phyloP scores from a whole-genome alignment of 2,113 vertebrate species.

The Ariopsis seemanni region DNA sequence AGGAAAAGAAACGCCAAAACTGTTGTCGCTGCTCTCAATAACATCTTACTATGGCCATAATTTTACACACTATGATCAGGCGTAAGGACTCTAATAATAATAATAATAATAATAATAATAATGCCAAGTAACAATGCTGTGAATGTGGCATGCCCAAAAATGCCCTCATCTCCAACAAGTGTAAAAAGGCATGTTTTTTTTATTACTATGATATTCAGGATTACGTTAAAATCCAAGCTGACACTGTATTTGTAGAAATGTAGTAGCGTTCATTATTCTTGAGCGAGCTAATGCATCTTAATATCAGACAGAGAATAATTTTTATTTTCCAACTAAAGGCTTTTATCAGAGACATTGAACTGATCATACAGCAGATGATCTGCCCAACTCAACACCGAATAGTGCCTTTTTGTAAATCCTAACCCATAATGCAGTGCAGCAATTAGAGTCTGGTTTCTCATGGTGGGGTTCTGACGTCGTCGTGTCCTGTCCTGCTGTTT shows the following conservation, averaged over 20 bases:
- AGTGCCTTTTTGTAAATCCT: neutral
- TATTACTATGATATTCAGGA: neutral
- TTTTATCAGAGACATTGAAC: slow-evolving; percentile 8
- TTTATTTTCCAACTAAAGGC: slow-evolving; percentile 8
- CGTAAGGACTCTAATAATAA: neutral
- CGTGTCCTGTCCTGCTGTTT: slow-evolving; percentile 35
- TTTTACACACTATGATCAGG: neutral
- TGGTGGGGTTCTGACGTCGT: slow-evolving; percentile 27
- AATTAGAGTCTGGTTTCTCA: slow-evolving; percentile 41
- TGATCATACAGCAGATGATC: slow-evolving; percentile 35
- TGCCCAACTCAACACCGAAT: neutral
- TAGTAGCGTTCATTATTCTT: slow-evolving; percentile 12
- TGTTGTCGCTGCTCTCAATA: slow-evolving; percentile 28
- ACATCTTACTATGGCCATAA: neutral
- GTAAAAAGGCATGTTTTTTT: too few species aligned
- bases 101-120: neutral
- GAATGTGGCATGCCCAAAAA: neutral
- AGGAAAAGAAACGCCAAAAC: slow-evolving; percentile 25
- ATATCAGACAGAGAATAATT: neutral
- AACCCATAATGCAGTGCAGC: slow-evolving; percentile 29
- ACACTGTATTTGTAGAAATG: slow-evolving; percentile 35
- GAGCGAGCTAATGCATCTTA: slow-evolving; percentile 40
- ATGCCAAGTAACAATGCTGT: neutral
- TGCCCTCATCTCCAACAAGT: neutral
- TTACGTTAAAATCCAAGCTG: slow-evolving; percentile 31